Evolutionary conservation across 2,797 vertebrate species (phyloP).

Genomic region (Brachyalestes nurse): DNA sequence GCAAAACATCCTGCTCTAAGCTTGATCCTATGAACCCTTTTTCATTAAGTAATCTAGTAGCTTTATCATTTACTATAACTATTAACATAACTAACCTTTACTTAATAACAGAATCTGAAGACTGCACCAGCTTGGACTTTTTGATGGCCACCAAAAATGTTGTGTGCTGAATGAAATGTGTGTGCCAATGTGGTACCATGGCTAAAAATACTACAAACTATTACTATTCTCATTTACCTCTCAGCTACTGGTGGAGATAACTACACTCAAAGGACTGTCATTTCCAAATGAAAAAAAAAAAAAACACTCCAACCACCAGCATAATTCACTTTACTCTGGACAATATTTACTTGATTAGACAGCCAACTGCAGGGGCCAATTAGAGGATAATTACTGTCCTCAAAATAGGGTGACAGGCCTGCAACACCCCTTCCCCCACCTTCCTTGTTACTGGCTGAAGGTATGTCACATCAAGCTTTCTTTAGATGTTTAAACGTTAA

Average conservation of each 20-base stretch:
- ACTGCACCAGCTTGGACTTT: background rate
- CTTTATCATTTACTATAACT: background rate
- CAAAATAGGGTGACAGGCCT: conserved; percentile 22
- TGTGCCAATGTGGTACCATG: background rate
- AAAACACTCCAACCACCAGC: conserved; percentile 4
- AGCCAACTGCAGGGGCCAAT: conserved; percentile 41
- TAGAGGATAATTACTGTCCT: conserved; percentile 35
- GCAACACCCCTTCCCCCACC: background rate
- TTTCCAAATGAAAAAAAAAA: conserved; percentile 6
- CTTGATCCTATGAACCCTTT: background rate
- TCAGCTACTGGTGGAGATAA: background rate
- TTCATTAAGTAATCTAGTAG: too few species aligned
- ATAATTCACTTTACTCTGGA: conserved; percentile 27
- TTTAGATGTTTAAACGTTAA: too few species aligned
- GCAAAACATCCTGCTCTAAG: background rate
- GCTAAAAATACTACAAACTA: background rate
- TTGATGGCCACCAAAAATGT: too few species aligned
- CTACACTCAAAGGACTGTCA: background rate
- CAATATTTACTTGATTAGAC: conserved; percentile 37
- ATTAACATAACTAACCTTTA: background rate
- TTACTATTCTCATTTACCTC: background rate
- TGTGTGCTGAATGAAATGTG: too few species aligned
- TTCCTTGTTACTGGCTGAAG: conserved; percentile 19
- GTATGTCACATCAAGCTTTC: background rate
- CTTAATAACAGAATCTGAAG: background rate